Evolutionary conservation across 1,140 invertebrate species (phyloP), one percentile per base, ranked within the genome.

Genomic region (Eueides isabella): DNA sequence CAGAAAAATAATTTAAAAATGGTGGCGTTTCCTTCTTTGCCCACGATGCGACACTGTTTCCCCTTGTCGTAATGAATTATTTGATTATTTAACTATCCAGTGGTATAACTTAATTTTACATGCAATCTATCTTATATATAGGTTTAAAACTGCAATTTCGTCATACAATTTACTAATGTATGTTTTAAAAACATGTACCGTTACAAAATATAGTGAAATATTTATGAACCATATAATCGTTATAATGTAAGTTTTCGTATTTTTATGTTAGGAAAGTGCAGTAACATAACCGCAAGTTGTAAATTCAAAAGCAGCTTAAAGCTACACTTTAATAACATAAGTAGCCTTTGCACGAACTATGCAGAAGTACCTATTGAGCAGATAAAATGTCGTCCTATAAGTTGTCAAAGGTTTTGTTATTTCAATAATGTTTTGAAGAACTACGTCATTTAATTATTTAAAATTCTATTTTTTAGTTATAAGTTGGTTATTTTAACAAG

Each of bases 221-320:
- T 26, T 26, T 26, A 55, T 23, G 41, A 19, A 16, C 41, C 6
- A 23, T 12, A 4, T n/a, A 19, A 26, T 26, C 48, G 23, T 11
- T 23, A 3, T 0, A 26, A 26, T 55, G 23, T 26, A 23, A 55
- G 19, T 55, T 23, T 55, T 55, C 19, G 26, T 55, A 55, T 11
- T 55, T 55, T 55, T 7, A 44, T 4, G 41, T 44, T 38, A 44
- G 16, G 41, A 5, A 19, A 44, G 41, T 44, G 41, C 41, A 44
- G 41, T 44, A 26, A 0, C 48, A 23, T 26, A 55, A 26, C 48
- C 48, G 19, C 48, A 55, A 44, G 48, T 23, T 55, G 23, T 26
- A 55, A 55, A 55, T 26, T 55, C 48, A 23, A 55, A 55, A 55
- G 48, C 23, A 23, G 23, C 48, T 55, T 55, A n/a, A n/a, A n/a